Base-by-base conservation (phyloP, 2,797 vertebrate species). In the Pelochelys cantorii region DNA sequence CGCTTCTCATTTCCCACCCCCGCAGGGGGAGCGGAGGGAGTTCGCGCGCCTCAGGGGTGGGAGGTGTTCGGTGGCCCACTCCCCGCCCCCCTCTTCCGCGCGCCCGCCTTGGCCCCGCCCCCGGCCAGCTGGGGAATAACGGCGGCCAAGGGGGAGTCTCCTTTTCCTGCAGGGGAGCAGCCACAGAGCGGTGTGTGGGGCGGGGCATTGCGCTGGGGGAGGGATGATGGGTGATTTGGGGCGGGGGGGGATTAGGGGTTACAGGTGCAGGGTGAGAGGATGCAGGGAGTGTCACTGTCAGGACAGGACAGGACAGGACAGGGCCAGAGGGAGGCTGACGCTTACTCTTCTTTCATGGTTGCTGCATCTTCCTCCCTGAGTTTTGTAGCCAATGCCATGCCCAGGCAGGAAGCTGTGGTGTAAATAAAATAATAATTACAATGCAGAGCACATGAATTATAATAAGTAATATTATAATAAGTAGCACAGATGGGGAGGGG, bases 171-270 rank as follows among this genome's bases (percentile, higher is more conserved):
- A 8, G 62, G 62, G 31, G 62, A n/a, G 31, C 62, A 9, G 65
- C n/a, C 15, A 9, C 8, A 11, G n/a, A 22, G 65, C 18, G n/a
- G 65, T 68, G 65, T 34, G 65, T 34, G 65, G n/a, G 57, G 62
- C n/a, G 2, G n/a, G 14, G 12, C 17, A 3, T 7, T 0, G 0
- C 0, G 85, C 42, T 0, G 0, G 15, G 0, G 27, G 13, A 23
- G 11, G 6, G 8, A 6, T 22, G 59, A 31, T 0, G 57, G 59
- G 59, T 11, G 68, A 5, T 11, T 7, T 31, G 3, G n/a, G 10
- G 7, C 12, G 13, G 68, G 29, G 65, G 31, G 2, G 17, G 65
- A 31, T 13, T 17, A 5, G 37, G 27, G 59, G 59, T 29, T 0
- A n/a, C 42, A 29, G 74, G 10, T 0, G 1, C 5, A 11, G 25